These are phyloP conservation scores for Brachionus angularis DNA, from an alignment of 1,140 invertebrate species.

Conservation along the genomic window DNA sequence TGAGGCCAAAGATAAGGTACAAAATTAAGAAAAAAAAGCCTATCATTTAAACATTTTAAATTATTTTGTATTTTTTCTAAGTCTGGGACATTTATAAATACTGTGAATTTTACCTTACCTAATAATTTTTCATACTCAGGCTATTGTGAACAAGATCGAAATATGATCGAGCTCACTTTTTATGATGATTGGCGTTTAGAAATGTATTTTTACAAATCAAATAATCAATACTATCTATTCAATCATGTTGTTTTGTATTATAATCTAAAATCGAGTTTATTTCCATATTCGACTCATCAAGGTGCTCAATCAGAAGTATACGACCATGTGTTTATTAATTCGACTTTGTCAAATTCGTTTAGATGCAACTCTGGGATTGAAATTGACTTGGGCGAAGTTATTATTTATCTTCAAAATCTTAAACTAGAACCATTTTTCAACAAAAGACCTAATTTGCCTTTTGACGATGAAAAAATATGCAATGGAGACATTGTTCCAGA, in stretches of 20 bases:
- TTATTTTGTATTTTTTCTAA: conserved; percentile 11
- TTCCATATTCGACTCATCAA: conserved; percentile 8
- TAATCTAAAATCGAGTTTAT: neutral
- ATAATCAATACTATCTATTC: conserved; percentile 7
- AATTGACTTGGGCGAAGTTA: conserved; percentile 15
- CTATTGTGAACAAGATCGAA: conserved; percentile 1
- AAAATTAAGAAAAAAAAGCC: neutral
- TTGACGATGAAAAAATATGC: conserved; percentile 26
- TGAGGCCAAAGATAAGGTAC: neutral
- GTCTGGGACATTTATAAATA: neutral
- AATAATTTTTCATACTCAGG: conserved; percentile 7
- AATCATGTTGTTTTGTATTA: conserved; percentile 41
- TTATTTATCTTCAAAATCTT: conserved; percentile 1
- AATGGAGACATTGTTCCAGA: neutral
- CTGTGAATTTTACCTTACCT: conserved; percentile 4
- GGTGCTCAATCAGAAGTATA: conserved; percentile 40
- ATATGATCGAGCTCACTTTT: conserved; percentile 11
- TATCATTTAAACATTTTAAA: neutral
- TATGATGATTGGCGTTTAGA: conserved; percentile 33
- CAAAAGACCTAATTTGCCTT: conserved; percentile 35
- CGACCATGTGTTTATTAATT: neutral
- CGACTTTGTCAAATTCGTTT: neutral
- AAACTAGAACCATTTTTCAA: conserved; percentile 31
- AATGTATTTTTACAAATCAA: conserved; percentile 31
- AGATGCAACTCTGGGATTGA: conserved; percentile 7